A percentile compares a stretch with the other conserved stretches of the same genome.
phyloP scores from a whole-genome alignment of 2,113 vertebrate genomes.

The Phyllostomus hastatus region DNA sequence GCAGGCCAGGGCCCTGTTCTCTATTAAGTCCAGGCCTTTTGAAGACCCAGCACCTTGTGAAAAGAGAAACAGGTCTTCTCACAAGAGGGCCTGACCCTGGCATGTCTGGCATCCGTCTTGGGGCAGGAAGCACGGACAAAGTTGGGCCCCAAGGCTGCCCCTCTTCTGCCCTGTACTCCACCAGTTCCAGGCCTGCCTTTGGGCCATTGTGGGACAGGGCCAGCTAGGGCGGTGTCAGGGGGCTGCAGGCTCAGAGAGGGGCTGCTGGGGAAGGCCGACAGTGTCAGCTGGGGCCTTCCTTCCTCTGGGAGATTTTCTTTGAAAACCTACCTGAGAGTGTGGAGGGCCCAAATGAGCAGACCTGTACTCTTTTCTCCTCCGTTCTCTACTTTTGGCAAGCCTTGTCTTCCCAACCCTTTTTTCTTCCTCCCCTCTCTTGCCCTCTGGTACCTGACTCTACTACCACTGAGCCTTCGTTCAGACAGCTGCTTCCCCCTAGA shows the following conservation, averaged over 20 bases:
- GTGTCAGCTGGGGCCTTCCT: background rate
- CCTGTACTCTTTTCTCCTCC: background rate
- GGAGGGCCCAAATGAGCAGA: background rate
- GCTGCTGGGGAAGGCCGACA: fast-evolving
- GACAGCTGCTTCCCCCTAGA: background rate
- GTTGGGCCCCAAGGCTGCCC: background rate
- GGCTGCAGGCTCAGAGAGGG: background rate
- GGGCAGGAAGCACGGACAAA: background rate
- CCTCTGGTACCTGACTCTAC: background rate
- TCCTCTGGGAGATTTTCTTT: background rate
- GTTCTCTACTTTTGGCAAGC: background rate
- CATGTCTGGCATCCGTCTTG: background rate
- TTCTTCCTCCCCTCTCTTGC: background rate
- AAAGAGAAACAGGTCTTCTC: background rate
- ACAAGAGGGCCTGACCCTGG: background rate
- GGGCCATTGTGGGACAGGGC: background rate
- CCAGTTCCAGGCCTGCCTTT: background rate
- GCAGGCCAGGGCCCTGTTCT: background rate
- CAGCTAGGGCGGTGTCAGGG: background rate
- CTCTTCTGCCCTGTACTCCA: background rate
- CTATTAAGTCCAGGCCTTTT: background rate
- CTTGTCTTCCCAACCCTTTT: background rate
- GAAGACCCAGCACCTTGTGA: background rate
- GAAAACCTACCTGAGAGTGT: background rate
- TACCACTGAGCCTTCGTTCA: background rate